These are phyloP conservation scores for Margaritifera margaritifera DNA, from an alignment of 2,888 invertebrate species.

Conservation along the genomic window DNA sequence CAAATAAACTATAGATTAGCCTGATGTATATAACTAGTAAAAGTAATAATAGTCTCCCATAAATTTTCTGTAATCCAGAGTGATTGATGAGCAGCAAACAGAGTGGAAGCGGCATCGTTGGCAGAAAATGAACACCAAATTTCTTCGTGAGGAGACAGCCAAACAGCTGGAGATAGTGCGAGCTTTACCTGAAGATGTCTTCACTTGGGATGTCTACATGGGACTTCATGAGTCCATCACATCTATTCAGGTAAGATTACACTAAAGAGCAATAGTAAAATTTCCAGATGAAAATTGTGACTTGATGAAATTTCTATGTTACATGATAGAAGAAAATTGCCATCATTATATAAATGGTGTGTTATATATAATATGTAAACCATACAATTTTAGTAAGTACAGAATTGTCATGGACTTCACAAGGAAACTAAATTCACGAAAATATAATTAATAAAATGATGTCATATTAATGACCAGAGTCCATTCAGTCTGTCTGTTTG, in stretches of 20 bases:
- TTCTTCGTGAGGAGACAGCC: constrained; percentile 67
- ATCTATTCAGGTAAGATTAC: constrained; percentile 61
- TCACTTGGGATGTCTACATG: constrained; percentile 70
- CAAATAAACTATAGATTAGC: not conserved
- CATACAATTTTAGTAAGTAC: too few species aligned
- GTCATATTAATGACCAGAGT: too few species aligned
- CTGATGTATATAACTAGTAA: not conserved
- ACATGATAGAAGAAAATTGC: too few species aligned
- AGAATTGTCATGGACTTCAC: not conserved
- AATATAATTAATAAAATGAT: too few species aligned
- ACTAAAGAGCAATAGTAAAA: too few species aligned
- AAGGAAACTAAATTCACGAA: too few species aligned
- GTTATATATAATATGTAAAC: too few species aligned
- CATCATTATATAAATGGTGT: too few species aligned
- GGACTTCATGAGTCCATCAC: constrained; percentile 69
- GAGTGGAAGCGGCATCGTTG: constrained; percentile 72
- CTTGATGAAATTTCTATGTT: too few species aligned
- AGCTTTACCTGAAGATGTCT: constrained; percentile 67
- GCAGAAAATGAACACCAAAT: constrained; percentile 72
- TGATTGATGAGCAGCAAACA: constrained; percentile 68
- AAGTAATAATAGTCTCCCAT: not conserved
- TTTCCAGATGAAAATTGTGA: too few species aligned
- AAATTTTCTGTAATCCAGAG: constrained; percentile 32
- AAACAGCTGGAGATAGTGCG: constrained; percentile 68
- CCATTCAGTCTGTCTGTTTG: too few species aligned